Evolutionary conservation across 2,888 invertebrate species (phyloP), one percentile per base, ranked within the genome.

Genomic region (Scaptodrosophila latifasciaeformis): DNA sequence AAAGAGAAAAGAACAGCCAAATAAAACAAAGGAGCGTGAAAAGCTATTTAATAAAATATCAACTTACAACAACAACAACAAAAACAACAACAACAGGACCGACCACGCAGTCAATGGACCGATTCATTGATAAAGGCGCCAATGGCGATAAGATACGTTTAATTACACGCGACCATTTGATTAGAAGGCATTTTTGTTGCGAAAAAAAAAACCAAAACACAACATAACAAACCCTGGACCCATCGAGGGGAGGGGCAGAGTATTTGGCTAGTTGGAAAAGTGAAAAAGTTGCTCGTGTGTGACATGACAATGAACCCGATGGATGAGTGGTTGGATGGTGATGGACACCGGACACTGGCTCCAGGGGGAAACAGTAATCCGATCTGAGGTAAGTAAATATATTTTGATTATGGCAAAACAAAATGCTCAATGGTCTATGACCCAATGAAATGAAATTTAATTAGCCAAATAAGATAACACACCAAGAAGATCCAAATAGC

Each of bases 11-110:
- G 49, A 31, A 5, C 7, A 24, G 24, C 3, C 24, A 24, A 7
- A 24, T 7, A 53, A 56, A 58, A 58, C 54, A 60, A 65, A 40
- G 54, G 47, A 56, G 65, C 71, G 75, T 71, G 74, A 77, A 74
- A 71, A 63, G 43, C 54, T 58, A 65, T 67, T 74, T 54, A 68
- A 74, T 70, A 66, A 66, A 72, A 66, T 72, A 77, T 74, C 54
- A 56, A 62, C 42, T 72, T 66, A 65, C 66, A 72, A 70, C 37
- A 65, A 69, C 52, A 69, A 39, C 12, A 31, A 27, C 19, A 34
- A 21, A 12, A 40, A 18, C 24, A 58, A 3, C 31, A 29, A 35
- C 18, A 45, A 13, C 9, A 40, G 12, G 12, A 40, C 2, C 3
- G 45, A 9, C 30, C 10, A 17, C 27, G 31, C 27, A 49, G 27